Evolutionary conservation across 2,888 invertebrate species (phyloP).

Genomic region (Drosophila lacicola): DNA sequence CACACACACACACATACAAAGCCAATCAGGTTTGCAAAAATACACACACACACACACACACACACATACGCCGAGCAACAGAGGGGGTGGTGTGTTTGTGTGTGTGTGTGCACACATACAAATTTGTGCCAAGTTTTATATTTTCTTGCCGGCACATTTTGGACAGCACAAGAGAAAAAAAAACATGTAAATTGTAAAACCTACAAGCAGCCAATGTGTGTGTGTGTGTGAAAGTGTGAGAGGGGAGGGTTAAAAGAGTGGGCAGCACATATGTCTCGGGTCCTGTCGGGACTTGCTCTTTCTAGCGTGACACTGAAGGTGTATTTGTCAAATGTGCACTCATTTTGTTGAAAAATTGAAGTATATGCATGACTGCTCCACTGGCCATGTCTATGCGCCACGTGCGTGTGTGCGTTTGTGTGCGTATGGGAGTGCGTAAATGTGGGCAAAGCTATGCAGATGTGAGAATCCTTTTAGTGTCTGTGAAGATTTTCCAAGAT

Average conservation of each 20-base stretch:
- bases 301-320: slow-evolving; percentile 64
- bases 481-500: slow-evolving; percentile 73
- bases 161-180: slow-evolving; percentile 42
- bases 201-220: slow-evolving; percentile 30
- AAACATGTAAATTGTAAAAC: slow-evolving; percentile 55
- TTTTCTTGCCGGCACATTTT: slow-evolving; percentile 58
- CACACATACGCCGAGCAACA: background rate
- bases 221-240: slow-evolving; percentile 1
- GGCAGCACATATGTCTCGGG: slow-evolving; percentile 62
- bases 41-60: slow-evolving; percentile 30
- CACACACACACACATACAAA: slow-evolving; percentile 34
- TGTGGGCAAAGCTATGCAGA: slow-evolving; percentile 41
- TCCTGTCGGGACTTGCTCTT: slow-evolving; percentile 57
- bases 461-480: slow-evolving; percentile 63
- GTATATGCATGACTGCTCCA: slow-evolving; percentile 78
- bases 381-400: slow-evolving; percentile 21
- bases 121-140: slow-evolving; percentile 70
- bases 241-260: background rate
- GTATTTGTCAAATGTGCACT: slow-evolving; percentile 79
- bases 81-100: background rate
- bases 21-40: slow-evolving; percentile 42
- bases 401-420: slow-evolving; percentile 5
- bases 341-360: slow-evolving; percentile 79
- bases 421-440: slow-evolving; percentile 23
- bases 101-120: slow-evolving; percentile 25